Base-by-base conservation (phyloP, 2,888 invertebrate species). In the Linnaemya tessellans region DNA sequence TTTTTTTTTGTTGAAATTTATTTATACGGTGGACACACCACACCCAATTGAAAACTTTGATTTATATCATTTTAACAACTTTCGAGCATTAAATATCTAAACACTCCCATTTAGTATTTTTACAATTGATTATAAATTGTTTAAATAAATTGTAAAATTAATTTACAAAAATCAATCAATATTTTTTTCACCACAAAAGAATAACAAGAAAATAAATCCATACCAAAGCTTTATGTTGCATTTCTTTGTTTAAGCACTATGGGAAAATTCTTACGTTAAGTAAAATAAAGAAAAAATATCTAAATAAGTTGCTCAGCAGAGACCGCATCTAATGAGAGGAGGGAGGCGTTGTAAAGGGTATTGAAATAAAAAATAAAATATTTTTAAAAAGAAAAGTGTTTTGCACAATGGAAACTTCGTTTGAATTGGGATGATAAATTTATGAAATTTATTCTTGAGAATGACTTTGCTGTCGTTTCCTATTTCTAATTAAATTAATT, bases 81-180 rank as follows among this genome's bases (percentile, higher is more conserved):
- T 54, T 56, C 41, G 18, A 0, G 11, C 70, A 67, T 15, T 51
- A 64, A 75, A 41, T 46, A 41, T 35, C 43, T 13, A 38, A 68
- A 56, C 84, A 75, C 84, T 70, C 84, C 80, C 84, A 60, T 51
- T 11, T 18, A 43, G 68, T 49, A 25, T 49, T 65, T 18, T 25
- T 25, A 75, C 62, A 65, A 82, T 71, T 38, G n/a, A 49, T 67
- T 58, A 25, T 46, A 46, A n/a, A 46, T 75, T 56, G 46, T 56
- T 70, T 43, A 62, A 78, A 73, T 62, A 51, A 74, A 56, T 60
- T 74, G 65, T 58, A 35, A 77, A 80, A 62, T 80, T 54, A 80
- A 80, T 80, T 77, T 41, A 62, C 71, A 20, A 35, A 67, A 77
- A 80, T 79, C 68, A 83, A 83, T 83, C 79, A 46, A 46, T 49